Base-by-base conservation (phyloP, 1,140 invertebrate genomes). In the Brachionus angularis region DNA sequence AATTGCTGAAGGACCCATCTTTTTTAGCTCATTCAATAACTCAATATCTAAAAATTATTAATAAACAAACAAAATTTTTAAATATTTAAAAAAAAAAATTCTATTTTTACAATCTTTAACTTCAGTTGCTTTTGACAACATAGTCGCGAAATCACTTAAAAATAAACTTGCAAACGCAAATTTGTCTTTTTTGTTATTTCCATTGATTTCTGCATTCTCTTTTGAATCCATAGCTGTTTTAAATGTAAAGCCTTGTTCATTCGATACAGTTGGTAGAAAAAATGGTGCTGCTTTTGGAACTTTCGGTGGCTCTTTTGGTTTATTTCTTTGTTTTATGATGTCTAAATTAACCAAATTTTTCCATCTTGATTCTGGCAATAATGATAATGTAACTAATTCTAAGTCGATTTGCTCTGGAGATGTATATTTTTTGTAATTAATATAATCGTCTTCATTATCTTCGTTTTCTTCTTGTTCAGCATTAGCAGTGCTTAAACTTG, bases 271-370 rank as follows among this genome's bases (percentile, higher is more conserved):
- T 0, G 93, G 92, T 36, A 98, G 79, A 78, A 98, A 97, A 82
- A 98, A 98, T 0, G 94, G 94, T 0, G 93, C 92, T 25, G 86
- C 85, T 83, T 91, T 90, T 0, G 89, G 87, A 1, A 85, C 84
- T 76, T 92, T 91, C 0, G 87, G 84, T 5, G 89, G 83, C 52
- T 89, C 87, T 80, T 88, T 91, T 0, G 93, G 93, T 78, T 94
- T 96, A 79, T 98, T 97, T 73, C 90, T 84, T 73, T 78, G 74
- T 78, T 89, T 93, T 1, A 98, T 89, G 1, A 90, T 81, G 76
- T 97, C 93, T 46, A 98, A 83, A 79, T 93, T 87, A 0, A 97
- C 82, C 3, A 98, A 80, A 83, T 96, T 96, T 55, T 91, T 86
- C 96, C 94, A 98, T 76, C 90, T 86, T 0, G 91, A 93, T 21